Conservation (phyloP, 2,797 vertebrate genomes). For the Echiichthys vipera region DNA sequence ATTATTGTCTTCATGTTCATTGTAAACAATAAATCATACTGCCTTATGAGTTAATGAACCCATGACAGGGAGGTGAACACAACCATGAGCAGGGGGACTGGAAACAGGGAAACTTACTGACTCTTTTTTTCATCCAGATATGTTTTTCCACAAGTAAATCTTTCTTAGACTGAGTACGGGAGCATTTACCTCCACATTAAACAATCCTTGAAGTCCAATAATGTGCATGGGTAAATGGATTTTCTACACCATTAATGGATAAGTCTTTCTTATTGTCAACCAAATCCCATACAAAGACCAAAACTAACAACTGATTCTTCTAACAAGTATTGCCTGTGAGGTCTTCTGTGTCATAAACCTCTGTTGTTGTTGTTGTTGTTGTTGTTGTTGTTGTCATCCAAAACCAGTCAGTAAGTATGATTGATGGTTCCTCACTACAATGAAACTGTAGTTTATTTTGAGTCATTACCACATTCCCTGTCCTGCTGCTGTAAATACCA, state of each 20-base stretch:
- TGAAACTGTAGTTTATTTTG: slow-evolving; percentile 14
- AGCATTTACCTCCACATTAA: slow-evolving; percentile 56
- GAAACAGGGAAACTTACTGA: slow-evolving; percentile 24
- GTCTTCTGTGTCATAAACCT: slow-evolving; percentile 15
- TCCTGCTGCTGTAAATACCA: background rate
- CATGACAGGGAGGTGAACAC: slow-evolving; percentile 40
- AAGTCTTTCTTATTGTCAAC: slow-evolving; percentile 22
- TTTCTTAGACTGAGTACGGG: slow-evolving; percentile 25
- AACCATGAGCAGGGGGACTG: slow-evolving; percentile 1
- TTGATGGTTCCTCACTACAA: background rate
- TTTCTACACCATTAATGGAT: slow-evolving; percentile 43
- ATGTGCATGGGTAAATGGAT: slow-evolving; percentile 50
- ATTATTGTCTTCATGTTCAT: slow-evolving; percentile 54
- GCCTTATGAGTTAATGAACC: slow-evolving; percentile 51
- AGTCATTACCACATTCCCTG: background rate
- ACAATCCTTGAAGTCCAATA: slow-evolving; percentile 28
- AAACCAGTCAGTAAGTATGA: too few species aligned
- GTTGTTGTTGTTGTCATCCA: too few species aligned
- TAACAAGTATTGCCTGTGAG: background rate
- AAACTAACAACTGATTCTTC: background rate
- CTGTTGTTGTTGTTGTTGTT: too few species aligned
- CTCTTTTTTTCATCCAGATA: slow-evolving; percentile 13
- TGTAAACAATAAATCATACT: slow-evolving; percentile 48
- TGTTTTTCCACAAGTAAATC: slow-evolving; percentile 35
- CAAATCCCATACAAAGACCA: slow-evolving; percentile 2